Percentiles rank a stretch among this genome's conserved stretches.
Evolutionary conservation across 2,797 vertebrate species (phyloP).

Genomic region (Anguilla obscura): DNA sequence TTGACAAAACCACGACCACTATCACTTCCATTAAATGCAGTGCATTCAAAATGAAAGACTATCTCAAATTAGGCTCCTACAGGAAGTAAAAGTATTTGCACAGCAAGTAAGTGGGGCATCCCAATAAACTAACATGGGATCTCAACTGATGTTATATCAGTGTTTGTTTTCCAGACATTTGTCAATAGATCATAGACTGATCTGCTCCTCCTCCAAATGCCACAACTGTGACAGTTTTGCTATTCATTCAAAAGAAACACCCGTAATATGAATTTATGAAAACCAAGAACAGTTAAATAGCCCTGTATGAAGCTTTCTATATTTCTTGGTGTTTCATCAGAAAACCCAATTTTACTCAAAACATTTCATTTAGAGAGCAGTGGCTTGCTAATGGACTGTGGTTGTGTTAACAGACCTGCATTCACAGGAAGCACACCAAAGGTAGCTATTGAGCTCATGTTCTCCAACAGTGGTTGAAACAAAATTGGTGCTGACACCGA

Average conservation of each 20-base stretch:
- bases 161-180: neutral
- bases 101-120: conserved; percentile 55
- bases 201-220: neutral
- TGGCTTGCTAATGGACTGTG: neutral
- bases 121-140: conserved; percentile 41
- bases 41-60: conserved; percentile 40
- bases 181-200: conserved; percentile 14
- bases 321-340: neutral
- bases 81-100: conserved; percentile 54
- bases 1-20: neutral
- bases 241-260: neutral
- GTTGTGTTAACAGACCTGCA: neutral
- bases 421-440: neutral
- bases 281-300: neutral
- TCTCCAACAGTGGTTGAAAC: neutral
- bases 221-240: neutral
- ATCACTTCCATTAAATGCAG: conserved; percentile 35
- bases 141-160: conserved; percentile 36
- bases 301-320: neutral
- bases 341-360: neutral
- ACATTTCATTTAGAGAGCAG: neutral
- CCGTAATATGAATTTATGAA: neutral
- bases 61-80: conserved; percentile 25
- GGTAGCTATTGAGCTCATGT: neutral
- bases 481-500: neutral